Evolutionary conservation across 2,797 vertebrate species (phyloP), one percentile per base, ranked within the genome.

Genomic region (Scolopax bukidnonensis): DNA sequence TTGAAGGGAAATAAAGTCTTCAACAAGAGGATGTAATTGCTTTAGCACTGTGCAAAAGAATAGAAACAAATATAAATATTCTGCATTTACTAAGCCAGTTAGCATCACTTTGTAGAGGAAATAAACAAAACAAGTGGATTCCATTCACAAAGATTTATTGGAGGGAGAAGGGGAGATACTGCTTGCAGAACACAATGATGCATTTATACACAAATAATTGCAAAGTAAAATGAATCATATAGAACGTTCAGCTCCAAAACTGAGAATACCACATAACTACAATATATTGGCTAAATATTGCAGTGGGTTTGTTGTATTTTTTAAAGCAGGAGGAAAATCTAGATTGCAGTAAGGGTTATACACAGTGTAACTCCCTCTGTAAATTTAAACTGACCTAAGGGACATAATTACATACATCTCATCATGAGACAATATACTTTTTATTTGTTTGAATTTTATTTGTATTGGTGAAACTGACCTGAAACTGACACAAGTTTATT

Each of bases 381-480:
- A 98, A 98, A 98, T 98, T 98, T 95, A 98, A 98, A 98, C 97
- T 97, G 98, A 98, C 98, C 98, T 98, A 97, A 98, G 98, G 98
- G 98, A 98, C 98, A 97, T 98, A 98, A 98, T 98, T 98, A 98
- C 98, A 98, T 98, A 98, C 98, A 98, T 98, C 98, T 98, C 98
- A 98, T 98, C 98, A 98, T 97, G 98, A 99, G 98, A 98, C 98
- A 98, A 98, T 99, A 98, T 98, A 98, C 98, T 98, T 98, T 98
- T 98, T 98, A 98, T 98, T 98, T 99, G 98, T 97, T 98, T 98
- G 98, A 99, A 99, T 99, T 98, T 98, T 98, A 98, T 99, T 99
- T 99, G 99, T 99, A 99, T 99, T 98, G 99, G 99, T 98, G 98
- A 98, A 99, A 98, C 98, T 98, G 98, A 98, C 98, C 98, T 97